Percentiles rank a stretch among this genome's conserved stretches.
Conservation (phyloP, 2,113 vertebrate genomes). For the Leucoraja erinaceus region DNA sequence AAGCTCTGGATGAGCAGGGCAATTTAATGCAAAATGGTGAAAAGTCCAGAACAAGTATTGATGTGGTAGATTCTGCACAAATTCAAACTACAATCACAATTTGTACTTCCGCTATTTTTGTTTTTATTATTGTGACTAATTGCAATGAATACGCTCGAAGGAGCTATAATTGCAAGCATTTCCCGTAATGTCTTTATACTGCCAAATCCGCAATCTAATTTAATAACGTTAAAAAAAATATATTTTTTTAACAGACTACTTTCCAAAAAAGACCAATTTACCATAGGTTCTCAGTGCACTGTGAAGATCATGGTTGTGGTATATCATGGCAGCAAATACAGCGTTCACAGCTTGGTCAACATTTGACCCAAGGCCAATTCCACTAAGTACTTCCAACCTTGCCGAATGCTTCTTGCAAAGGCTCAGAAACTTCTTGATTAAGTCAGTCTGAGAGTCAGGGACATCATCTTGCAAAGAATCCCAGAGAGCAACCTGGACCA, state of each 20-base stretch:
- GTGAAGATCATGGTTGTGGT: slow-evolving; percentile 83
- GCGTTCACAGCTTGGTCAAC: slow-evolving; percentile 92
- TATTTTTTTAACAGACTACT: not conserved
- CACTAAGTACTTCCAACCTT: slow-evolving; percentile 74
- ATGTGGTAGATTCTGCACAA: not conserved
- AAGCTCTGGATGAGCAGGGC: too few relatives aligned
- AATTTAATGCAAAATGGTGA: not conserved
- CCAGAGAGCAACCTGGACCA: slow-evolving; percentile 81
- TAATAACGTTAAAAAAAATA: not conserved
- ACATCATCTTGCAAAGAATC: slow-evolving; percentile 71
- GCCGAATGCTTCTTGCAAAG: slow-evolving; percentile 79
- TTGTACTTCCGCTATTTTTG: too few relatives aligned
- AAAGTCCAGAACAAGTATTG: not conserved
- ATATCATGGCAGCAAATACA: slow-evolving; percentile 90
- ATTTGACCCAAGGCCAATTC: slow-evolving; percentile 60
- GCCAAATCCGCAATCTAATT: slow-evolving; percentile 41
- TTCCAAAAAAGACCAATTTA: slow-evolving; percentile 57
- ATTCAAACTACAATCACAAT: not conserved
- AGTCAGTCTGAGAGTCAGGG: slow-evolving; percentile 69
- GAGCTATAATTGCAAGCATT: not conserved
- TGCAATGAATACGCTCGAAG: not conserved
- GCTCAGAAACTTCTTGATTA: slow-evolving; percentile 75
- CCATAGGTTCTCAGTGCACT: slow-evolving; percentile 77
- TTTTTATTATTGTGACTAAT: not conserved
- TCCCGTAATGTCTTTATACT: slow-evolving; percentile 44